Evolutionary conservation across 2,113 vertebrate species (phyloP).

Genomic region (Calidris pygmaea): DNA sequence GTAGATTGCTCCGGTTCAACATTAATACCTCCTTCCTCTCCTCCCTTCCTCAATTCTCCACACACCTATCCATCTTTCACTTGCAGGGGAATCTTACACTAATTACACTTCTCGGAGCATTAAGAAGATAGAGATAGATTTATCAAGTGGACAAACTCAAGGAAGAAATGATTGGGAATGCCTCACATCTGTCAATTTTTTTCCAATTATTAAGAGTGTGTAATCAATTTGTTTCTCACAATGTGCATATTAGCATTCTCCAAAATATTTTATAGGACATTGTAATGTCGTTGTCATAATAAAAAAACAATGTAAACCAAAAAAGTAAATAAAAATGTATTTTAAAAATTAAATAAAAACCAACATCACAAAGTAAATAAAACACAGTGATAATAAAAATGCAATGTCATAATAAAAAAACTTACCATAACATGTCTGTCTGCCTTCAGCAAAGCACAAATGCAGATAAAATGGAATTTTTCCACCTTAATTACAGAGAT

Average conservation of each 20-base stretch:
- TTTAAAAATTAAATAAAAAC: not conserved
- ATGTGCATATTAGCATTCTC: not conserved
- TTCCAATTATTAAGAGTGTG: not conserved
- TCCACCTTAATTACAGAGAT: not conserved
- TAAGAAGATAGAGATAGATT: constrained; percentile 25
- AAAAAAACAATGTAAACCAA: not conserved
- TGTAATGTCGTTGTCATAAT: not conserved
- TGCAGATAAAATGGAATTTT: not conserved
- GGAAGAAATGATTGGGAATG: not conserved
- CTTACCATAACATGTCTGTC: not conserved
- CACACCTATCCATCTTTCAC: not conserved
- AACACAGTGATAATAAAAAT: not conserved
- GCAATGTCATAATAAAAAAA: not conserved
- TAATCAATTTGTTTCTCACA: not conserved
- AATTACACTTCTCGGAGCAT: constrained; percentile 46
- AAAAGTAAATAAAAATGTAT: not conserved
- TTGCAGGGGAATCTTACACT: not conserved
- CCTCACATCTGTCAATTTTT: not conserved
- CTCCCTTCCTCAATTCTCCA: not conserved
- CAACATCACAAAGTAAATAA: not conserved
- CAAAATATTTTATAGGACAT: not conserved
- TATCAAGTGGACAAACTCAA: not conserved
- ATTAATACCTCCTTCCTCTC: not conserved
- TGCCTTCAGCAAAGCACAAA: not conserved
- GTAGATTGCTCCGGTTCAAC: not conserved